A percentile compares a stretch with the other conserved stretches of the same genome.
Conservation (phyloP, 64 coral and sea anemone genomes). For the Actinia tenebrosa region DNA sequence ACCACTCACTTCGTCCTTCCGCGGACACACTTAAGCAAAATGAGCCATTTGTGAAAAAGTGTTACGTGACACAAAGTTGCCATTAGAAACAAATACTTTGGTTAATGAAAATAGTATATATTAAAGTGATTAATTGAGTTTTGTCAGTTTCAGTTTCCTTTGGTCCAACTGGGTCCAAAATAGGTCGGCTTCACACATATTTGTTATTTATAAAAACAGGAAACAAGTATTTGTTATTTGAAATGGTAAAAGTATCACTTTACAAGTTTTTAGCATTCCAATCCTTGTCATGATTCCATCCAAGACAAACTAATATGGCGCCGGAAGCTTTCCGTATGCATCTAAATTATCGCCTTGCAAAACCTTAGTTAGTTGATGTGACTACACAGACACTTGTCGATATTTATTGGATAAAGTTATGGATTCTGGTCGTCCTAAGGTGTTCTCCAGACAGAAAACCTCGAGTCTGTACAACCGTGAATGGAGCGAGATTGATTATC, state of each 20-base stretch:
- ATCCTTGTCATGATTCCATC: neutral
- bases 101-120: neutral
- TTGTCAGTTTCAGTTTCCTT: neutral
- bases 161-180: neutral
- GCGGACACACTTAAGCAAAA: neutral
- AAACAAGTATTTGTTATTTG: neutral
- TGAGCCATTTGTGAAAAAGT: neutral
- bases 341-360: neutral
- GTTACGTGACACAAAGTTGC: neutral
- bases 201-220: neutral
- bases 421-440: neutral
- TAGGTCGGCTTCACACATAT: neutral
- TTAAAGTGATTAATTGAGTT: neutral
- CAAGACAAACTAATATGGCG: neutral
- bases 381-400: neutral
- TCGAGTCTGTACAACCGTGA: neutral
- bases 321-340: neutral
- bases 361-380: neutral
- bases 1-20: neutral
- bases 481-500: constrained; percentile 12
- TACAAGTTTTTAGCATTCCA: neutral
- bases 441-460: neutral
- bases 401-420: neutral
- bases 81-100: neutral
- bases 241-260: neutral